phyloP scores from a whole-genome alignment of 1,140 invertebrate genomes.

The Lanistes nyassanus region DNA sequence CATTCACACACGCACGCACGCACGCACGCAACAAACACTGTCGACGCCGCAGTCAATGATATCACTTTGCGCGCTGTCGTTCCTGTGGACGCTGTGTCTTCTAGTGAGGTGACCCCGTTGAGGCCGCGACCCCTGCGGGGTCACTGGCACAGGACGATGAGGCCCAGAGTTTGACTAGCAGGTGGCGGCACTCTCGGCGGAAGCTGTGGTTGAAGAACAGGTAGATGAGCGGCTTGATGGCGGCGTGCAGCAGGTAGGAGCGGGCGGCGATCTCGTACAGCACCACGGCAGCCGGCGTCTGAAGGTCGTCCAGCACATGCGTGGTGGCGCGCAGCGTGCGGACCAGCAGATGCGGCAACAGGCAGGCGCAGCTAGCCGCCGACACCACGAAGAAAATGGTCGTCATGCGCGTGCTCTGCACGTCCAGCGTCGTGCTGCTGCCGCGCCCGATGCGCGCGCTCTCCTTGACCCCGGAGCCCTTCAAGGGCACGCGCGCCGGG shows the following conservation, averaged over 20 bases:
- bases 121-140: neutral
- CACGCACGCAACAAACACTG: too few relatives aligned
- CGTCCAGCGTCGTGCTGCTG: conserved; percentile 17
- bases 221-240: conserved; percentile 20
- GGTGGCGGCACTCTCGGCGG: conserved; percentile 19
- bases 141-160: neutral
- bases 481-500: conserved; percentile 7
- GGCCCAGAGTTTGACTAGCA: conserved; percentile 9
- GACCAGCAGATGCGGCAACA: neutral
- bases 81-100: too few relatives aligned
- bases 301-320: conserved; percentile 3
- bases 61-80: too few relatives aligned
- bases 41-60: too few relatives aligned
- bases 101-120: too few relatives aligned
- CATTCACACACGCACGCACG: too few relatives aligned
- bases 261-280: conserved; percentile 10
- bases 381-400: conserved; percentile 20
- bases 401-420: conserved; percentile 25
- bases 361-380: neutral
- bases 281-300: neutral
- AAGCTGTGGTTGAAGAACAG: conserved; percentile 21
- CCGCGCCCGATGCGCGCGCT: conserved; percentile 26
- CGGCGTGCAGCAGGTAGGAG: conserved; percentile 15
- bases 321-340: conserved; percentile 6
- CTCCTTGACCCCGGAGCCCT: conserved; percentile 23